These are phyloP conservation scores for Pygoscelis adeliae DNA, from an alignment of 2,113 vertebrate species.

Conservation along the genomic window DNA sequence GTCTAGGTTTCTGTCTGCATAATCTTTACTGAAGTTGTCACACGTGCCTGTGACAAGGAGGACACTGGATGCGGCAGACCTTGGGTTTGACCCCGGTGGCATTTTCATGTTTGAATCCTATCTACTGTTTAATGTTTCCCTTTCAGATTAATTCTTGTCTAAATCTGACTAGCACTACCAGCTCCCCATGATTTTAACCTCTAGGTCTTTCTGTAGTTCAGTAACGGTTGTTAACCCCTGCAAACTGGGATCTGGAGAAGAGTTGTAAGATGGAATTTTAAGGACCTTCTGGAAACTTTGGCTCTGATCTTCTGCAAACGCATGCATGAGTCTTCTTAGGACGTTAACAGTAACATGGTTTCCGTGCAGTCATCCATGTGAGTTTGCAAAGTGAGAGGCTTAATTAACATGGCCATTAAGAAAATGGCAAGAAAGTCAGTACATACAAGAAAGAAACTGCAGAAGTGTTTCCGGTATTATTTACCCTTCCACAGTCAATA, in stretches of 20 bases:
- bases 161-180: neutral
- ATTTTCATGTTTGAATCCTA: neutral
- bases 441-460: neutral
- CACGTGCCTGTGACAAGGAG: neutral
- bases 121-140: neutral
- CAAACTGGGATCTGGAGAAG: neutral
- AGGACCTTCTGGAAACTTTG: neutral
- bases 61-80: neutral
- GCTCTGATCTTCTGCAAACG: neutral
- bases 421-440: neutral
- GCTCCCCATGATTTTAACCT: neutral
- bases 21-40: neutral
- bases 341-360: neutral
- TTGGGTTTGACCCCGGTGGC: neutral
- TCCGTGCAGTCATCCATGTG: neutral
- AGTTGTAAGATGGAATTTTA: neutral
- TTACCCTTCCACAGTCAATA: neutral
- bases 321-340: neutral
- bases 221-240: neutral
- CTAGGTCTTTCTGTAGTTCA: neutral
- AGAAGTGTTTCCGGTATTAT: neutral
- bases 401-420: neutral
- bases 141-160: neutral
- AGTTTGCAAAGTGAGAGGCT: neutral
- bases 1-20: neutral